phyloP scores from a whole-genome alignment of 2,797 vertebrate genomes.

The Sebastes minor region DNA sequence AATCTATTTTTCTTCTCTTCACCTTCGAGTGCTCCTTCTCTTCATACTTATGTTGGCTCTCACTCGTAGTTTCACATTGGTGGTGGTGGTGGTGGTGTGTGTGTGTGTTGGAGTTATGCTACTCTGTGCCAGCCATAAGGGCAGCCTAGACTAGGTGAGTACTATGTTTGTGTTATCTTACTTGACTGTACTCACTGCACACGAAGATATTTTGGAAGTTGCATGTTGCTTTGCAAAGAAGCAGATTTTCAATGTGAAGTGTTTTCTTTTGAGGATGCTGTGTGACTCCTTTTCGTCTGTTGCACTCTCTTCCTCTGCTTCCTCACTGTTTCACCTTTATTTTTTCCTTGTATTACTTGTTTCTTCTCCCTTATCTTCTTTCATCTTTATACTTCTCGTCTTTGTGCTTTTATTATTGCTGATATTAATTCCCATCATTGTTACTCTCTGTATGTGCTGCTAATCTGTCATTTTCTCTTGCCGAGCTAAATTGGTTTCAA shows the following conservation, averaged over 20 bases:
- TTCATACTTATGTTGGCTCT: conserved; percentile 54
- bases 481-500: conserved; percentile 40
- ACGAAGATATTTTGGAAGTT: conserved; percentile 25
- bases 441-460: neutral
- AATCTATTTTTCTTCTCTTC: conserved; percentile 40
- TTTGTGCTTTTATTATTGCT: neutral
- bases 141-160: conserved; percentile 81
- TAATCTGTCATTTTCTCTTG: conserved; percentile 43
- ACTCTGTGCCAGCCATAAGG: conserved; percentile 69
- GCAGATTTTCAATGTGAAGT: neutral
- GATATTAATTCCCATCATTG: conserved; percentile 27
- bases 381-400: neutral
- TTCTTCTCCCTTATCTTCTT: neutral
- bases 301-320: neutral
- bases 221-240: conserved; percentile 6
- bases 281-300: neutral
- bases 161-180: conserved; percentile 45
- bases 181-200: conserved; percentile 24
- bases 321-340: neutral
- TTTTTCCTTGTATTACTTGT: neutral
- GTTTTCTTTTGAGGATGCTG: neutral
- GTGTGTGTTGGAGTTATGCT: conserved; percentile 72
- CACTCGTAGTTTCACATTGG: conserved; percentile 51
- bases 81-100: conserved; percentile 56
- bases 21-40: conserved; percentile 43